These are phyloP conservation scores for Troides oblongomaculatus DNA, from an alignment of 2,888 invertebrate species.

Conservation along the genomic window DNA sequence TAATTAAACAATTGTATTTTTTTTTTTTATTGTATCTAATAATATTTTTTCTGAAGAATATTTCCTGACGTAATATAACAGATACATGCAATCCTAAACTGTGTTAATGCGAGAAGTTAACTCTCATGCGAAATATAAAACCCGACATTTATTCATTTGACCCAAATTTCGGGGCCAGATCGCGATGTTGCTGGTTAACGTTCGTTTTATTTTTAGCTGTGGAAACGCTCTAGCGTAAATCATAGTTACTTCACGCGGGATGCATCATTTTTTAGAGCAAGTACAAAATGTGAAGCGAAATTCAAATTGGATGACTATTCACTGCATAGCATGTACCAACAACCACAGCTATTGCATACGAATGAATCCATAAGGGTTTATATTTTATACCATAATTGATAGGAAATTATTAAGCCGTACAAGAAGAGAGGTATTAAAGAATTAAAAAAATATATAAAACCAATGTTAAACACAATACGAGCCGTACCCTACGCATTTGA, in stretches of 20 bases:
- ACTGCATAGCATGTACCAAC: neutral
- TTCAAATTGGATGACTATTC: slow-evolving; percentile 1
- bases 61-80: neutral
- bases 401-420: neutral
- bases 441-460: no score
- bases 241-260: slow-evolving; percentile 14
- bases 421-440: no score
- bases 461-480: no score
- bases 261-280: slow-evolving; percentile 7
- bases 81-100: neutral
- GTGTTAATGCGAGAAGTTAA: neutral
- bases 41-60: neutral
- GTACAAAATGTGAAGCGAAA: neutral
- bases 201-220: slow-evolving; percentile 28
- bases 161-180: slow-evolving; percentile 24
- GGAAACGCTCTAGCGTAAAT: slow-evolving; percentile 23
- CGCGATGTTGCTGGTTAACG: slow-evolving; percentile 17
- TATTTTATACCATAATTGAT: neutral
- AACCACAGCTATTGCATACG: neutral
- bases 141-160: slow-evolving; percentile 29
- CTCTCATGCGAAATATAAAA: slow-evolving; percentile 18
- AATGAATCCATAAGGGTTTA: neutral
- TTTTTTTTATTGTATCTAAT: neutral
- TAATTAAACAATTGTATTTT: no score
- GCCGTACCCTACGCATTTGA: no score